Percentiles rank a stretch among this genome's conserved stretches.
Conservation (phyloP, 2,113 vertebrate genomes). For the Myrmecobius fasciatus region DNA sequence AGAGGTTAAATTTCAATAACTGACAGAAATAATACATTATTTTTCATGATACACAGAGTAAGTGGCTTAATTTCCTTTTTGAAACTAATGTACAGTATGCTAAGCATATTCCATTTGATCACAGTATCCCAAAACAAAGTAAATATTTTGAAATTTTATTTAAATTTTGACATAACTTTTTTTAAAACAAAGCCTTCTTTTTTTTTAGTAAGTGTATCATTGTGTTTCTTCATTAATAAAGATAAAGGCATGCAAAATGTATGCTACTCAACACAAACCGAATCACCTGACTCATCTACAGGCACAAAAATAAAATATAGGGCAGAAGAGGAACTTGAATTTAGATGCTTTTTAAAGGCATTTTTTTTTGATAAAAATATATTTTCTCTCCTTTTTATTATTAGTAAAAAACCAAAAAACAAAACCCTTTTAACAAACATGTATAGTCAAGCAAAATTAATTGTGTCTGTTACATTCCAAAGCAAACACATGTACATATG, state of each 20-base stretch:
- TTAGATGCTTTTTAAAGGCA: not conserved
- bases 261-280: not conserved
- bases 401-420: not conserved
- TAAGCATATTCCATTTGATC: constrained; percentile 27
- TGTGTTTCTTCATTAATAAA: not conserved
- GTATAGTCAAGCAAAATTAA: not conserved
- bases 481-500: no score
- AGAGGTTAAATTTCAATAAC: not conserved
- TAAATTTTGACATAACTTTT: not conserved
- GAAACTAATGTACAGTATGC: not conserved
- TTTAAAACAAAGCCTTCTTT: not conserved
- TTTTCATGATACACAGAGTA: constrained; percentile 4
- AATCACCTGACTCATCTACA: not conserved
- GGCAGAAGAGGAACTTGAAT: not conserved
- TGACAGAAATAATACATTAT: not conserved
- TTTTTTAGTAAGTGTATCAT: not conserved
- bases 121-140: not conserved
- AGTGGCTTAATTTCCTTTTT: constrained; percentile 58
- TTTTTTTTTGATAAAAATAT: not conserved
- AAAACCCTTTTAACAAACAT: not conserved
- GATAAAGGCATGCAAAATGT: not conserved
- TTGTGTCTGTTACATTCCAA: no score
- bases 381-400: not conserved
- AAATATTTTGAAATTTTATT: not conserved
- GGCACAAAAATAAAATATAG: not conserved